phyloP scores from a whole-genome alignment of 2,113 vertebrate species.

The Paratilapia polleni region DNA sequence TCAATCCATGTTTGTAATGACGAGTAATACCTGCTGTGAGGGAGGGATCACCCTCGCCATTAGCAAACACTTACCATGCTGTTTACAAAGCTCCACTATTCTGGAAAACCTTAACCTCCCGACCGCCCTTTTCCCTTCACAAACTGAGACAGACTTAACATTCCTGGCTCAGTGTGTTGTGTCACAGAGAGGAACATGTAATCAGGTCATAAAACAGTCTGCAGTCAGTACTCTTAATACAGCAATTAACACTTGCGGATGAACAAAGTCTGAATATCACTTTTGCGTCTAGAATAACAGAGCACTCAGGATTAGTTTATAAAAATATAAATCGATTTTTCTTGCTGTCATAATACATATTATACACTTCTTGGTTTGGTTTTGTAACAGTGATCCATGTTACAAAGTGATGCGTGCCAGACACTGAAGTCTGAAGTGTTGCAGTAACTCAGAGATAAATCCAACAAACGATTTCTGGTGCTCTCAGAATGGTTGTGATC shows the following conservation, averaged over 20 bases:
- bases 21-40: slow-evolving; percentile 35
- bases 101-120: slow-evolving; percentile 51
- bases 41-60: slow-evolving; percentile 29
- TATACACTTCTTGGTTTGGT: neutral
- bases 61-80: slow-evolving; percentile 30
- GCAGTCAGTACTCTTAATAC: neutral
- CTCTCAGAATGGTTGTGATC: slow-evolving; percentile 41
- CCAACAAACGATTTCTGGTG: slow-evolving; percentile 17
- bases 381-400: neutral
- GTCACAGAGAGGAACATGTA: slow-evolving; percentile 52
- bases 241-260: slow-evolving; percentile 39
- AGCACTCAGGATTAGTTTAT: neutral
- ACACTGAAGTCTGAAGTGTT: slow-evolving; percentile 1
- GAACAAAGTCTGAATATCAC: neutral
- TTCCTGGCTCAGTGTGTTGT: slow-evolving; percentile 50
- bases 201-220: slow-evolving; percentile 57
- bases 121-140: slow-evolving; percentile 7
- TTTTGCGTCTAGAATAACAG: neutral
- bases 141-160: slow-evolving; percentile 48
- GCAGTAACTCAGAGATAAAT: slow-evolving; percentile 23
- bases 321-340: neutral
- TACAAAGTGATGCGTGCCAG: neutral
- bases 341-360: neutral
- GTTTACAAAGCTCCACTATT: slow-evolving; percentile 63
- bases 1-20: neutral